Evolutionary conservation across 2,888 invertebrate genomes (phyloP).

Genomic region (Plutella xylostella): DNA sequence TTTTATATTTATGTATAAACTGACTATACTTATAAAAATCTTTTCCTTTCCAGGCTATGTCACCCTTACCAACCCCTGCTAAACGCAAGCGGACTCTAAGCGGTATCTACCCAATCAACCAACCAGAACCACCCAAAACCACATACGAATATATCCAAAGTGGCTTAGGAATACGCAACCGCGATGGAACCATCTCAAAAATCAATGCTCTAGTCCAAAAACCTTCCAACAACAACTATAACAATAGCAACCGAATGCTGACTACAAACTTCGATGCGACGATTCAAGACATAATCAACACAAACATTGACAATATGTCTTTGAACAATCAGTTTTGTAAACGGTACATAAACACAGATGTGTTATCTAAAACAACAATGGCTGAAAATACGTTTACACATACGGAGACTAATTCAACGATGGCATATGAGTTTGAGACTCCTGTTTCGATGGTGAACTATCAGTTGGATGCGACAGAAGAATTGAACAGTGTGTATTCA

Average conservation of each 20-base stretch:
- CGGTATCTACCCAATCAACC: constrained; percentile 34
- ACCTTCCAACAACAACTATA: constrained; percentile 9
- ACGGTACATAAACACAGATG: too few relatives aligned
- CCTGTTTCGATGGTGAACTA: too few relatives aligned
- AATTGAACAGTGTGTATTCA: constrained; percentile 11
- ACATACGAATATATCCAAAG: constrained; percentile 21
- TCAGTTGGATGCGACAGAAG: neutral
- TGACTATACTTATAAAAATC: neutral
- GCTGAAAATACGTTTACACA: too few relatives aligned
- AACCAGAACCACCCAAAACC: constrained; percentile 17
- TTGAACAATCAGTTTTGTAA: too few relatives aligned
- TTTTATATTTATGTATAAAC: too few relatives aligned
- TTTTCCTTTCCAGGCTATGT: neutral
- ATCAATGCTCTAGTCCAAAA: constrained; percentile 40
- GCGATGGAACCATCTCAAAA: constrained; percentile 36
- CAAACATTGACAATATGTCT: too few relatives aligned
- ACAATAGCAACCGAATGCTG: constrained; percentile 7
- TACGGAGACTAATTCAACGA: too few relatives aligned
- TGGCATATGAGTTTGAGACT: too few relatives aligned
- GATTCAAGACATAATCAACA: constrained; percentile 27
- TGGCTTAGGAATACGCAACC: constrained; percentile 25
- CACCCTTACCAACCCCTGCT: constrained; percentile 11
- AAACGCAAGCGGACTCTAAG: constrained; percentile 32
- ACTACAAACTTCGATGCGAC: constrained; percentile 18
- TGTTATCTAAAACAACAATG: too few relatives aligned